Evolutionary conservation across 1,140 invertebrate species (phyloP).

Genomic region (Calliopsis andreniformis): DNA sequence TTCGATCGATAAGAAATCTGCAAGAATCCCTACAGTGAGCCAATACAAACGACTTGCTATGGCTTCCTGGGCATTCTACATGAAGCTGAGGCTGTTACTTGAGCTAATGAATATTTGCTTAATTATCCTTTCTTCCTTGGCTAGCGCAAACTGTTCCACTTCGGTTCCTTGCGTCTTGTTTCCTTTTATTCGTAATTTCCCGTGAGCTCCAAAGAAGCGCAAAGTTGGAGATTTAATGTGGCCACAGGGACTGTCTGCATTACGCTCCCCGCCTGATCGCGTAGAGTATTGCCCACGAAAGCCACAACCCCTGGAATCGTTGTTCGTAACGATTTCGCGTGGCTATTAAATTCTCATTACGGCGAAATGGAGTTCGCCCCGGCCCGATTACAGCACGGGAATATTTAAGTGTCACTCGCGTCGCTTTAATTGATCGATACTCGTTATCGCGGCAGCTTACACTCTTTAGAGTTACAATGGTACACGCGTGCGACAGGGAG

Average conservation of each 20-base stretch:
- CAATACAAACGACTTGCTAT: too few relatives aligned
- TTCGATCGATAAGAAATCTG: too few relatives aligned
- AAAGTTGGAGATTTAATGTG: slow-evolving; percentile 16
- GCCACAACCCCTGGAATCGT: background rate
- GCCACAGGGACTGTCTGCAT: background rate
- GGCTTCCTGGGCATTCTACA: too few relatives aligned
- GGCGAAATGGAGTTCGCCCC: slow-evolving; percentile 35
- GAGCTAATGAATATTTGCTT: slow-evolving; percentile 43
- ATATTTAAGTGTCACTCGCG: slow-evolving; percentile 48
- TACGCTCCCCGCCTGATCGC: background rate
- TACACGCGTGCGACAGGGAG: background rate
- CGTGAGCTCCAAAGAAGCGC: background rate
- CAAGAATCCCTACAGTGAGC: too few relatives aligned
- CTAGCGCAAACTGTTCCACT: background rate
- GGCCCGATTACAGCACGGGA: slow-evolving; percentile 31
- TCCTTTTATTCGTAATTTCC: slow-evolving; percentile 1
- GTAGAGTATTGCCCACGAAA: background rate
- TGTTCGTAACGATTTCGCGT: background rate
- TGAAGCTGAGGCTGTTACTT: background rate
- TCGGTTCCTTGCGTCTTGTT: background rate
- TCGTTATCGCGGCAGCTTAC: slow-evolving; percentile 35
- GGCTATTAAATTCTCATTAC: slow-evolving; percentile 56
- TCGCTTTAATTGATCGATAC: slow-evolving; percentile 52
- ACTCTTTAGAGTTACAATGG: slow-evolving; percentile 38
- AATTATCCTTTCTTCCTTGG: background rate